Base-by-base conservation (phyloP, 1,140 invertebrate species). In the Campoletis sonorensis region DNA sequence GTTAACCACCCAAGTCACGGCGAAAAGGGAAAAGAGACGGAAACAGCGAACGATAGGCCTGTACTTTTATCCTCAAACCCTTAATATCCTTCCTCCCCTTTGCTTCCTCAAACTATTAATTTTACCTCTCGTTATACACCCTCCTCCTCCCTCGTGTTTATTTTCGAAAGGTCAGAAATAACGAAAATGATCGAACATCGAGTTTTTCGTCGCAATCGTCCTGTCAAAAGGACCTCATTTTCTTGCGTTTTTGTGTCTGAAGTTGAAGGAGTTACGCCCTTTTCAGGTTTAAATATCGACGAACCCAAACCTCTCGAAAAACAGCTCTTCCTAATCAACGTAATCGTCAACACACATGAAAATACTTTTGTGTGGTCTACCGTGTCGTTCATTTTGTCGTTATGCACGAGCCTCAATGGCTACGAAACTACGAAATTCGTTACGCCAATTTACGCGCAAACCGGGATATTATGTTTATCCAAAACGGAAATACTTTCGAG, bases 371-470 rank as follows among this genome's bases (percentile, higher is more conserved):
- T 73, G 71, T 37, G 71, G 71, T 73, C 40, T n/a, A n/a, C n/a
- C 16, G 71, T 51, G 8, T 10, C 13, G 71, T 73, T 73, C 51
- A 26, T 51, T 23, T 45, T 73, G n/a, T 73, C 71, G 40, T 73
- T 73, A 73, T 45, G 13, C 40, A 11, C 37, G 71, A 73, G 4
- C 40, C 37, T 15, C 27, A 45, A 71, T 30, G 30, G 37, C 45
- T 23, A 37, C 26, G 30, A 33, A 11, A 49, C 26, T 68, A 45
- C 4, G 27, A 79, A 70, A 79, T 64, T 51, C 77, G 64, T 51
- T 27, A 67, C 75, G 77, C 30, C 30, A 79, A 45, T 79, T 79
- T 68, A 51, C 71, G 71, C 40, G 40, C 45, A 5, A 49, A 73
- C 71, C 21, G 40, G 71, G n/a, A 18, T n/a, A n/a, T 58, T 58